Percentiles rank a stretch among this genome's conserved stretches.
phyloP scores from a whole-genome alignment of 2,797 vertebrate species.

The Mastacembelus armatus region DNA sequence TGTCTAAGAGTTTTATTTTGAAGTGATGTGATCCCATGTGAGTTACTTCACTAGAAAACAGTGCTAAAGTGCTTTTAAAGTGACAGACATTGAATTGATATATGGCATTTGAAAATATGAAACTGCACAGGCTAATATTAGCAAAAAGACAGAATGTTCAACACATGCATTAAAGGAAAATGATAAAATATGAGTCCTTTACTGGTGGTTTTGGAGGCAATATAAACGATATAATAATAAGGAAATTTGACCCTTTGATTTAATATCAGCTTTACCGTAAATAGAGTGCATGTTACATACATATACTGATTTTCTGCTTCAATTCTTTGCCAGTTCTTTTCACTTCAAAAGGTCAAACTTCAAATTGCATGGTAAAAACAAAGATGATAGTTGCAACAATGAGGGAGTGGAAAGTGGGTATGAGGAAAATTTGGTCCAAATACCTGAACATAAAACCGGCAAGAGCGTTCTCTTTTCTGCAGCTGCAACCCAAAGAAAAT shows the following conservation, averaged over 20 bases:
- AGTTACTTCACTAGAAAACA: constrained; percentile 36
- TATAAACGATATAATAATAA: neutral
- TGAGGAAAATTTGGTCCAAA: constrained; percentile 71
- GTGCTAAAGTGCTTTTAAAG: constrained; percentile 22
- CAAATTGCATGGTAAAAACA: constrained; percentile 15
- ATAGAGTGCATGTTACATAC: neutral
- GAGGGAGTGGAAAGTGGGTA: constrained; percentile 16
- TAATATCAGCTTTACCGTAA: neutral
- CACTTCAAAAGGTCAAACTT: constrained; percentile 62
- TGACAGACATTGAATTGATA: constrained; percentile 27
- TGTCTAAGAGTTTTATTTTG: constrained; percentile 40
- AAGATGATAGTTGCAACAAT: constrained; percentile 20
- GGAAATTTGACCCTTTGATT: constrained; percentile 61
- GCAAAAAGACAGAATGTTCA: neutral
- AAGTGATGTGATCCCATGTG: constrained; percentile 37
- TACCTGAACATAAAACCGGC: constrained; percentile 99
- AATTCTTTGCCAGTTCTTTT: neutral
- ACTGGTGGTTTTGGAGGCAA: neutral
- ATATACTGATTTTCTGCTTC: neutral
- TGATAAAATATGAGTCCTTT: constrained; percentile 11
- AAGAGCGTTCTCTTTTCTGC: constrained; percentile 99
- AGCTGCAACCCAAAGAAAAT: constrained; percentile 89
- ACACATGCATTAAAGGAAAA: constrained; percentile 34
- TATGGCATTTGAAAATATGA: constrained; percentile 3
- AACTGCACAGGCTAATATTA: constrained; percentile 16